Evolutionary conservation across 2,888 invertebrate genomes (phyloP).

Genomic region (Diarsia rubi): DNA sequence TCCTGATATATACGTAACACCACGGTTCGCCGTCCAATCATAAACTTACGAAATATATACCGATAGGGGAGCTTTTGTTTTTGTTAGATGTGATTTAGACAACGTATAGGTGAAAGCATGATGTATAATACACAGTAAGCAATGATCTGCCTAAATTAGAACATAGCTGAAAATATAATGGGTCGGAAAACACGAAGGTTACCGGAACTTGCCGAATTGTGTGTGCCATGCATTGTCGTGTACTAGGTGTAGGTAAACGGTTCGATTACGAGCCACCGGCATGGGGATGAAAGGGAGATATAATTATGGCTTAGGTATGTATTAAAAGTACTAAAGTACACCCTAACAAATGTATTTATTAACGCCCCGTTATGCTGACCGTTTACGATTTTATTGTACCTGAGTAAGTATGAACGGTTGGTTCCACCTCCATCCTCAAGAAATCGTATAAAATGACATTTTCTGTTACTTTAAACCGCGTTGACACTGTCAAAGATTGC

Average conservation of each 20-base stretch:
- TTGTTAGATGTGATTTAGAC: conserved; percentile 78
- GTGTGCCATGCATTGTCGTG: conserved; percentile 81
- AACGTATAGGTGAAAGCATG: conserved; percentile 82
- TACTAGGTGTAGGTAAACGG: conserved; percentile 70
- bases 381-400: conserved; percentile 32
- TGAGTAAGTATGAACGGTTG: conserved; percentile 25
- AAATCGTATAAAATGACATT: neutral
- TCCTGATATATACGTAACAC: conserved; percentile 59
- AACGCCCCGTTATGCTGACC: conserved; percentile 42
- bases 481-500: too few species aligned
- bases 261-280: conserved; percentile 65
- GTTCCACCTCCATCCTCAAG: neutral
- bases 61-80: conserved; percentile 78
- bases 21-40: conserved; percentile 58
- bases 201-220: conserved; percentile 75
- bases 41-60: conserved; percentile 60
- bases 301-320: conserved; percentile 61
- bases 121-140: conserved; percentile 79
- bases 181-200: conserved; percentile 70
- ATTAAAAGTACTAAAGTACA: conserved; percentile 53
- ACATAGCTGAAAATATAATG: conserved; percentile 75
- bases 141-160: conserved; percentile 79
- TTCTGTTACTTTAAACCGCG: neutral
- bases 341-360: conserved; percentile 29
- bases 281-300: conserved; percentile 61